Evolutionary conservation across 2,888 invertebrate genomes (phyloP).

Genomic region (Rotaria sp.): DNA sequence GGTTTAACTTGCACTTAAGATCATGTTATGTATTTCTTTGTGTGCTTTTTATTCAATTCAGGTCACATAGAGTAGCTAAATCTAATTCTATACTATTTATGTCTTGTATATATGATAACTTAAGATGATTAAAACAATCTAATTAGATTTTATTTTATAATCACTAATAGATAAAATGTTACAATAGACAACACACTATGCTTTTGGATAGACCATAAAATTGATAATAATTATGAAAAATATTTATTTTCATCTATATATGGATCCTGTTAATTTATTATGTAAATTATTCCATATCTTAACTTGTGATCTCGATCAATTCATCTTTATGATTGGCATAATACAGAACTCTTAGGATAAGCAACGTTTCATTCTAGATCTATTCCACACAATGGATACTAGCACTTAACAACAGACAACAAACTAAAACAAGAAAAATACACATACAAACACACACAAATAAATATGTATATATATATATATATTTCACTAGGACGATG

Average conservation of each 20-base stretch:
- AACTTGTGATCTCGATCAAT: neutral
- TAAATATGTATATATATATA: neutral
- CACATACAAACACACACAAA: neutral
- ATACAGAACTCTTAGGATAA: neutral
- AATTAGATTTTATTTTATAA: too few species aligned
- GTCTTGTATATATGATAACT: too few species aligned
- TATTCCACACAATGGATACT: neutral
- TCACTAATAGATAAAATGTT: too few species aligned
- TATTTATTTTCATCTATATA: neutral
- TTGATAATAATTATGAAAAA: neutral
- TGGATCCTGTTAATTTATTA: neutral
- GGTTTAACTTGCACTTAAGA: too few species aligned
- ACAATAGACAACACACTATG: neutral
- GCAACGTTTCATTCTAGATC: neutral
- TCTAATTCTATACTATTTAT: too few species aligned
- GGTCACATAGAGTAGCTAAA: too few species aligned
- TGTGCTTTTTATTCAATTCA: too few species aligned
- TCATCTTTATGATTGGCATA: neutral
- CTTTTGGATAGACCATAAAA: neutral
- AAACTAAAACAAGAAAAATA: neutral
- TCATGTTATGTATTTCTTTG: too few species aligned
- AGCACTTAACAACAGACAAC: neutral
- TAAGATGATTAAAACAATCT: too few species aligned
- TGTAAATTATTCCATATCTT: neutral
- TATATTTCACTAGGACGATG: neutral